Percentiles rank a stretch among this genome's conserved stretches.
Evolutionary conservation across 23 tunicate genomes (phyloP).

Genomic region (Halocynthia aurantium): DNA sequence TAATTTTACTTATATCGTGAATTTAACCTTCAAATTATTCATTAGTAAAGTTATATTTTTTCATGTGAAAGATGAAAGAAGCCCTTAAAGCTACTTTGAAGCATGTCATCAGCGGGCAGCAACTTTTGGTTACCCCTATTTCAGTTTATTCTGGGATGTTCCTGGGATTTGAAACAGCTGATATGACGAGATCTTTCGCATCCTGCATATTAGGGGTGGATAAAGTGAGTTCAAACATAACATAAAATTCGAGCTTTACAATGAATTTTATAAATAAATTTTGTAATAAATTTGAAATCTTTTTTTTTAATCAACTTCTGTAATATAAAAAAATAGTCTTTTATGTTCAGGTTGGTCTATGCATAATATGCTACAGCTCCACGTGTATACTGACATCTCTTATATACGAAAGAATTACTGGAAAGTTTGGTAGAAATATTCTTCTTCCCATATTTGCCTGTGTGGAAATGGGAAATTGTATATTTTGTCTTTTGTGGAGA

Average conservation of each 20-base stretch:
- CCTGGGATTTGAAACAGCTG: conserved; percentile 26
- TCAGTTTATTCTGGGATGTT: conserved; percentile 36
- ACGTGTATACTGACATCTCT: conserved; percentile 24
- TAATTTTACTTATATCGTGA: no score
- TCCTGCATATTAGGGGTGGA: conserved; percentile 62
- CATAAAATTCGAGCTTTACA: no score
- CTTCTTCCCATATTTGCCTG: conserved; percentile 24
- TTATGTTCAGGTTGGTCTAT: conserved; percentile 43
- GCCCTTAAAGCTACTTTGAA: conserved; percentile 8
- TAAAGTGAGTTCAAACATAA: conserved; percentile 13
- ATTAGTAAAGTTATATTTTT: no score
- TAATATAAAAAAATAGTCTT: no score
- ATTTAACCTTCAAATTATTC: no score
- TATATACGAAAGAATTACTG: conserved; percentile 17
- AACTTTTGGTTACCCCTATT: conserved; percentile 29
- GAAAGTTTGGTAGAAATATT: conserved; percentile 14
- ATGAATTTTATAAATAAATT: no score
- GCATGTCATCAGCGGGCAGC: conserved; percentile 26
- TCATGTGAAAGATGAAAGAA: no score
- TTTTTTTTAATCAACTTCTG: no score
- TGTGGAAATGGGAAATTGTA: conserved; percentile 31
- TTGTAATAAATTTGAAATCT: no score
- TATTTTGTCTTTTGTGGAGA: conserved; percentile 49
- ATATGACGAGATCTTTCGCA: conserved; percentile 36
- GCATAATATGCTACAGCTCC: conserved; percentile 13